Evolutionary conservation across 2,797 vertebrate species (phyloP).

Genomic region (Amniataba percoides): DNA sequence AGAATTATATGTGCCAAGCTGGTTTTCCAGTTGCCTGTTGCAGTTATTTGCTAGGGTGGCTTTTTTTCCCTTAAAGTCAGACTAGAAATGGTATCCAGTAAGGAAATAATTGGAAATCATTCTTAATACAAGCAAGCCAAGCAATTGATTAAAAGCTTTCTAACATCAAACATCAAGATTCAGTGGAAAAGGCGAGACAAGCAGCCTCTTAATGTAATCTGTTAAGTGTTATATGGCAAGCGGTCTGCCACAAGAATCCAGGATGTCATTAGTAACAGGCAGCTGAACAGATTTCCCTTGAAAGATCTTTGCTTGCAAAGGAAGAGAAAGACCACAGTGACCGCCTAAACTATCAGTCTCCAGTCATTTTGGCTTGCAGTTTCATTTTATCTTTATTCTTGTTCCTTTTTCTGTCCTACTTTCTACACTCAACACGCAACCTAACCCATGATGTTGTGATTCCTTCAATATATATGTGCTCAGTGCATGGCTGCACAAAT

Average conservation of each 20-base stretch:
- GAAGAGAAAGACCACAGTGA: not conserved
- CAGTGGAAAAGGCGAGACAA: slow-evolving; percentile 14
- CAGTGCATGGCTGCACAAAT: not conserved
- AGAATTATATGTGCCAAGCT: slow-evolving; percentile 5
- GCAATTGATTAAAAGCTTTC: slow-evolving; percentile 42
- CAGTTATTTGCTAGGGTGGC: slow-evolving; percentile 4
- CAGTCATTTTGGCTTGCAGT: not conserved
- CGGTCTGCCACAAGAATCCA: slow-evolving; percentile 9
- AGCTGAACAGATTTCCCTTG: slow-evolving; percentile 17
- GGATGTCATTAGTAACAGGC: slow-evolving; percentile 14
- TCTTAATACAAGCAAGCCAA: slow-evolving; percentile 34
- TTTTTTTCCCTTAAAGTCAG: not conserved
- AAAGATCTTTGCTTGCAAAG: slow-evolving; percentile 1
- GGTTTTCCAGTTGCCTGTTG: not conserved
- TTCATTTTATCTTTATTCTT: slow-evolving; percentile 4
- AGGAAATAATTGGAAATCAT: slow-evolving; percentile 41
- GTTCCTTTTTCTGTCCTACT: accelerated
- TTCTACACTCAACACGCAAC: not conserved
- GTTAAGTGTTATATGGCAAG: slow-evolving; percentile 19
- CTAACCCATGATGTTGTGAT: not conserved
- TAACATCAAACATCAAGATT: slow-evolving; percentile 28
- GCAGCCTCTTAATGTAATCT: slow-evolving; percentile 9
- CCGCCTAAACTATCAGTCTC: not conserved
- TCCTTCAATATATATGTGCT: not conserved
- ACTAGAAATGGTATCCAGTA: slow-evolving; percentile 22